Percentiles rank a stretch among this genome's conserved stretches.
Conservation (phyloP, 2,113 vertebrate species). For the Pedionomus torquatus region DNA sequence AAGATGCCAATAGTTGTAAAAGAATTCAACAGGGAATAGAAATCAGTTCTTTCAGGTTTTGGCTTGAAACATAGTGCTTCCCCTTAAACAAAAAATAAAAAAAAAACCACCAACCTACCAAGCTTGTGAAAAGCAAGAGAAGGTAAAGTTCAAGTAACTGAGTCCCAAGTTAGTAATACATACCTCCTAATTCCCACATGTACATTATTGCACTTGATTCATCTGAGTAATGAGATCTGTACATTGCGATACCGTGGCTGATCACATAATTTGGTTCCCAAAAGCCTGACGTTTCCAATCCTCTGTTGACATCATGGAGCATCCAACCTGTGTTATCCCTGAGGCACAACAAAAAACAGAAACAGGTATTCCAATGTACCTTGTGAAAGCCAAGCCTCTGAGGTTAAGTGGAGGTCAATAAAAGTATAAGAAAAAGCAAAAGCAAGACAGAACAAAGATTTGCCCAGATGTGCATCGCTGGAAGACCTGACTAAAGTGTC, state of each 20-base stretch:
- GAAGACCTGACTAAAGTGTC: not conserved
- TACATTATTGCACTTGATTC: not conserved
- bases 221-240: not conserved
- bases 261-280: not conserved
- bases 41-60: not conserved
- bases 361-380: not conserved
- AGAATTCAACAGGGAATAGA: not conserved
- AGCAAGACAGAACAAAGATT: not conserved
- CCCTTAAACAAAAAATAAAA: not conserved
- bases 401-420: not conserved
- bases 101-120: not conserved
- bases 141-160: not conserved
- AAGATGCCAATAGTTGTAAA: not conserved
- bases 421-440: not conserved
- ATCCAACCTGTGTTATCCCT: not conserved
- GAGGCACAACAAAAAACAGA: not conserved
- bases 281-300: not conserved
- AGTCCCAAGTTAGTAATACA: not conserved
- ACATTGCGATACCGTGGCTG: not conserved
- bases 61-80: not conserved
- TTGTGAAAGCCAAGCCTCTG: not conserved
- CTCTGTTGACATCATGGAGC: not conserved
- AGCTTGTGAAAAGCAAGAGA: not conserved
- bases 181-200: fast-evolving
- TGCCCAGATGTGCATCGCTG: not conserved